Conservation (phyloP, 1,140 invertebrate species). For the Tetraneura akinire region DNA sequence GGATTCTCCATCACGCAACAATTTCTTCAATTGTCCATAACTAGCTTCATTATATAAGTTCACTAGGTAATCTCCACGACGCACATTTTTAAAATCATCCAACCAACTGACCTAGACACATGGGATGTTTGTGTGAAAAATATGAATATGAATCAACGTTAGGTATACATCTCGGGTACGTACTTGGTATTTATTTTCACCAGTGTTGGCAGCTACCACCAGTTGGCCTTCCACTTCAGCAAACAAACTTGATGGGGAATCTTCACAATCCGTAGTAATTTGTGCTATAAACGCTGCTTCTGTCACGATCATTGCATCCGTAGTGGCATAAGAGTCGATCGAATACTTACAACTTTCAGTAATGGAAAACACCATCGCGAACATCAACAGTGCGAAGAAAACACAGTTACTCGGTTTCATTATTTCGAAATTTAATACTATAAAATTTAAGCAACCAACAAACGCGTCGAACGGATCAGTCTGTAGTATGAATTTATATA, state of each 20-base stretch:
- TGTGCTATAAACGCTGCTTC: conserved; percentile 79
- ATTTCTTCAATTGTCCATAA: conserved; percentile 78
- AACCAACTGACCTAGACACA: conserved; percentile 88
- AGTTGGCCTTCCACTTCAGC: conserved; percentile 83
- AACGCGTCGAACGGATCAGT: too few species aligned
- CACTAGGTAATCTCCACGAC: conserved; percentile 77
- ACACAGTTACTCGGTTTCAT: not conserved
- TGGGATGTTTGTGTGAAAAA: not conserved
- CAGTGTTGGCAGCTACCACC: conserved; percentile 73
- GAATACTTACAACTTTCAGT: conserved; percentile 32
- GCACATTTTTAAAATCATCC: conserved; percentile 78
- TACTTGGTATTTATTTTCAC: conserved; percentile 78
- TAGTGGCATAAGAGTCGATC: conserved; percentile 75
- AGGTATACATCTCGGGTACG: too few species aligned
- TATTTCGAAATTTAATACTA: too few species aligned
- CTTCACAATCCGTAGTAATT: conserved; percentile 71
- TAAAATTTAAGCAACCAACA: too few species aligned
- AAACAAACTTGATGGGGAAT: conserved; percentile 72
- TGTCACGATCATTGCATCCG: conserved; percentile 85
- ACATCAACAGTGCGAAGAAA: conserved; percentile 20
- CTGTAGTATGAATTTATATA: too few species aligned
- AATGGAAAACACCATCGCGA: not conserved
- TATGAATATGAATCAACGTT: too few species aligned
- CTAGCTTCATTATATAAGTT: conserved; percentile 89
- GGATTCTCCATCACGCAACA: conserved; percentile 70